These are phyloP conservation scores for Sorex araneus DNA, from an alignment of 2,113 vertebrate species.

Conservation along the genomic window DNA sequence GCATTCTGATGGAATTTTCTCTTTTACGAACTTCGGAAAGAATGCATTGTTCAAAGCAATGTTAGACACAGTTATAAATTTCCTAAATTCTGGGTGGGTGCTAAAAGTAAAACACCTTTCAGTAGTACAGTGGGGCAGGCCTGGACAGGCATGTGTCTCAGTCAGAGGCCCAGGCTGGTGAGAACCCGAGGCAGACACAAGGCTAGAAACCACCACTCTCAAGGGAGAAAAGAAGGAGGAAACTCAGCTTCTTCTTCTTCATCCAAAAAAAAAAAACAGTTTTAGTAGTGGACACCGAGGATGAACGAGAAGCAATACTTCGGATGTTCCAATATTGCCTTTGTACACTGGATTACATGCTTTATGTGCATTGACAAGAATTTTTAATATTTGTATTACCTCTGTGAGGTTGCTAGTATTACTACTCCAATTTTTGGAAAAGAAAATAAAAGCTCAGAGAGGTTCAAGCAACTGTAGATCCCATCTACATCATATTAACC, in stretches of 20 bases:
- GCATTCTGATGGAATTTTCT: background rate
- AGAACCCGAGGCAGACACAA: background rate
- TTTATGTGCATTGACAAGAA: background rate
- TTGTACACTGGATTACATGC: background rate
- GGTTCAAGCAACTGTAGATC: conserved; percentile 21
- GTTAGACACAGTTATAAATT: background rate
- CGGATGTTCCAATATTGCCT: background rate
- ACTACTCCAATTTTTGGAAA: background rate
- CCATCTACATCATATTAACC: background rate
- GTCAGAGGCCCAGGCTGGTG: background rate
- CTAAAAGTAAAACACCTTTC: background rate
- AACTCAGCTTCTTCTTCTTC: background rate
- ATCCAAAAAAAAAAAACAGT: background rate
- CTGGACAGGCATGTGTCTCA: background rate
- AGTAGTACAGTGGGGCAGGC: background rate
- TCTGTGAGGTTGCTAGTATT: background rate
- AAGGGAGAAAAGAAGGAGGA: background rate
- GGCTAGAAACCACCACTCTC: background rate
- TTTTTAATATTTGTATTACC: background rate
- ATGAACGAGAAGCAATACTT: background rate
- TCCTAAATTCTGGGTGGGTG: conserved; percentile 29
- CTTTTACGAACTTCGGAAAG: background rate
- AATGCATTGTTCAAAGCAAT: background rate
- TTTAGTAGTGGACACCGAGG: background rate
- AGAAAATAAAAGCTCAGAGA: conserved; percentile 28